Base-by-base conservation (phyloP, 2,888 invertebrate genomes). In the Drosophila mimica region DNA sequence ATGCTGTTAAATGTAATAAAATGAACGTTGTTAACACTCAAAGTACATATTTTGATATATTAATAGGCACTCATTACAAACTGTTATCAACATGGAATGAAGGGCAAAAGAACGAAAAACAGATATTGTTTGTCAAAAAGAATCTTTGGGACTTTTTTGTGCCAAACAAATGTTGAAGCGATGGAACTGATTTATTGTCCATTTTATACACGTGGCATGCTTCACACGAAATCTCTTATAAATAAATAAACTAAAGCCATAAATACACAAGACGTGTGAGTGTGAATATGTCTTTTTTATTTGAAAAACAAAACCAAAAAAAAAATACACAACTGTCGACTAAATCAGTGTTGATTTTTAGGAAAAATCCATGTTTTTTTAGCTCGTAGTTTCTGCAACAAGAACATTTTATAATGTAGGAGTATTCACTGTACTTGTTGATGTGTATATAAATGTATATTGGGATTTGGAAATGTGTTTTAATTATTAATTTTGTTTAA, bases 191-290 rank as follows among this genome's bases (percentile, higher is more conserved):
- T 79, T 81, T 81, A 83, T 83, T 38, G 43, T 53, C 46, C 61
- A 72, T 71, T 78, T 30, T 61, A 46, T 49, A 78, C 83, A 85
- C 79, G 88, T 85, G 84, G 67, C 68, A 28, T 57, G 31, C 38
- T 56, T 85, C 77, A 40, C 80, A 72, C 58, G 28, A 38, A 71
- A 79, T 74, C 58, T 58, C 53, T 70, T 74, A 66, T 73, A 70
- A 70, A 70, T 61, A 70, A 68, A 73, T 68, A 70, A 58, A 64
- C 17, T 49, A 61, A 17, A 46, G 31, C 52, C 58, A 72, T 61
- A 59, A 56, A 64, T 73, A 71, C 61, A 71, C 64, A 82, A 43
- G n/a, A n/a, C n/a, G 5, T 11, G 25, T 46, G 13, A 46, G 13
- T 46, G 20, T 13, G 7, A 46, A 46, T 46, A 46, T 25, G 2